phyloP scores from a whole-genome alignment of 2,113 vertebrate genomes.

The Silurus meridionalis region DNA sequence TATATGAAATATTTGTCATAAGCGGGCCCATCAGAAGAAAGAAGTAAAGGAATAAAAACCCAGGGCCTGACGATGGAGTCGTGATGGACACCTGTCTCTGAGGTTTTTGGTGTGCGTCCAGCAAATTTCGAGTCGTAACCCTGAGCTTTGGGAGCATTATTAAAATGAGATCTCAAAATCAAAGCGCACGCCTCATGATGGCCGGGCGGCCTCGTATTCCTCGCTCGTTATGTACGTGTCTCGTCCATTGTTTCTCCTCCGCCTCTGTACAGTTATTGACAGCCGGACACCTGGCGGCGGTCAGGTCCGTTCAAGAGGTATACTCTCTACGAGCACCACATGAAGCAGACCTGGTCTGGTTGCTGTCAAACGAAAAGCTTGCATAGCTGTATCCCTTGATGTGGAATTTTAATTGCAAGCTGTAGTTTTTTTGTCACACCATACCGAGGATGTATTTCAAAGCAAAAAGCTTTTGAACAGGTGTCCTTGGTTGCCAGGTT shows the following conservation, averaged over 20 bases:
- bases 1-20: constrained; percentile 16
- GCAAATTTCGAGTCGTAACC: constrained; percentile 17
- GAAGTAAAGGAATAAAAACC: constrained; percentile 19
- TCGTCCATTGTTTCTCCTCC: constrained; percentile 22
- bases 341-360: constrained; percentile 23
- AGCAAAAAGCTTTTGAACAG: constrained; percentile 42
- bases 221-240: constrained; percentile 34
- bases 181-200: constrained; percentile 21
- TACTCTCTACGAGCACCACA: constrained; percentile 9
- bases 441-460: constrained; percentile 30
- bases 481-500: constrained; percentile 67
- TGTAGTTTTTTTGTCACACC: constrained; percentile 42
- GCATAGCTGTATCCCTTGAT: constrained; percentile 73
- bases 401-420: constrained; percentile 77
- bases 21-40: background rate
- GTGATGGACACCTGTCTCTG: constrained; percentile 24
- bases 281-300: constrained; percentile 17
- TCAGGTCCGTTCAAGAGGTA: constrained; percentile 25
- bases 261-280: constrained; percentile 29
- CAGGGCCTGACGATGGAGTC: constrained; percentile 1
- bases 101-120: background rate
- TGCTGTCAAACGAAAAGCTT: constrained; percentile 56
- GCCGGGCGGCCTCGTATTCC: background rate
- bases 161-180: constrained; percentile 48
- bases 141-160: constrained; percentile 26